Evolutionary conservation across 1,140 invertebrate species (phyloP).

Genomic region (Drosophila biarmipes): DNA sequence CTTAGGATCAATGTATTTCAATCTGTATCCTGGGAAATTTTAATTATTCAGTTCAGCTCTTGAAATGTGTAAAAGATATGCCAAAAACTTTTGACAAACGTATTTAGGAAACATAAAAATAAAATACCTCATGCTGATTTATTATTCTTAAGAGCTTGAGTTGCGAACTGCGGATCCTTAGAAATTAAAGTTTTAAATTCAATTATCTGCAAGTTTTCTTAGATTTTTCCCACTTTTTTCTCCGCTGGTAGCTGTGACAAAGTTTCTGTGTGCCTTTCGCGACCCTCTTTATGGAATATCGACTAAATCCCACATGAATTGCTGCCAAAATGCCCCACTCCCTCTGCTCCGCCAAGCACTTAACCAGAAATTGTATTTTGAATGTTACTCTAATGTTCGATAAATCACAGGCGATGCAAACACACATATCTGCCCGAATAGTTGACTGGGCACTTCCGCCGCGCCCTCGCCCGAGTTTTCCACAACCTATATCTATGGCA

Average conservation of each 20-base stretch:
- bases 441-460: constrained; percentile 65
- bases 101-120: no score
- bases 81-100: no score
- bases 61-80: no score
- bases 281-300: constrained; percentile 6
- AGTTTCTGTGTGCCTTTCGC: constrained; percentile 6
- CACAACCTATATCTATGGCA: constrained; percentile 44
- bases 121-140: no score
- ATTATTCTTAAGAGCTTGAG: no score
- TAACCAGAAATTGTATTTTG: constrained; percentile 79
- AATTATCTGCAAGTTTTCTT: neutral
- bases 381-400: constrained; percentile 78
- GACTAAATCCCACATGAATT: constrained; percentile 73
- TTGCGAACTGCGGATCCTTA: no score
- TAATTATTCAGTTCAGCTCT: no score
- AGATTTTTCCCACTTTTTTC: neutral
- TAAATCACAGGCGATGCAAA: constrained; percentile 61
- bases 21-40: no score
- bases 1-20: no score
- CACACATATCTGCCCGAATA: constrained; percentile 44
- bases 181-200: neutral
- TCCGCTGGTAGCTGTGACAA: neutral
- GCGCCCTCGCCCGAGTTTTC: neutral
- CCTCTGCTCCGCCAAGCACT: constrained; percentile 73
- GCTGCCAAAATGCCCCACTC: constrained; percentile 57